Evolutionary conservation across 2,113 vertebrate species (phyloP), one percentile per base, ranked within the genome.

Genomic region (Malurus melanocephalus): DNA sequence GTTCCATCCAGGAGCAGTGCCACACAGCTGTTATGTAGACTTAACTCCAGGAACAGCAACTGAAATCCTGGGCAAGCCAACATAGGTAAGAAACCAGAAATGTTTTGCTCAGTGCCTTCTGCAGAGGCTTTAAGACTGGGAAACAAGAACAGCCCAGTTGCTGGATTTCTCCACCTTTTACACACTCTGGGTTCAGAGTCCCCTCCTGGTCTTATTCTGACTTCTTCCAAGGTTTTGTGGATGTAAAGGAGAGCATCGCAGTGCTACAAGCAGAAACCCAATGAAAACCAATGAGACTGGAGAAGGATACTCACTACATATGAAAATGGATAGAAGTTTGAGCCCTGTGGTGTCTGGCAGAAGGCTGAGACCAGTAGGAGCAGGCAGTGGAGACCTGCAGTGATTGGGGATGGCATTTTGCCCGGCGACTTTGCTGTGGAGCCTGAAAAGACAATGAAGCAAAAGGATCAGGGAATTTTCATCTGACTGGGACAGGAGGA

Each of bases 301-400:
- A 60, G 62, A 90, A 80, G 55, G 78, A 92, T 94, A 98, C 97
- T 98, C 88, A 98, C 97, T 57, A 30, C 15, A 22, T 94, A 85
- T 65, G 46, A 53, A 40, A 82, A 13, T 6, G 92, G 67, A 7
- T 68, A 57, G 27, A 90, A 83, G 46, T 49, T 81, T 76, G 85
- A 80, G 65, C 53, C 87, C 71, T 79, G 55, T 5, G 71, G 46
- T 42, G 46, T 81, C 73, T 94, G 92, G 60, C 84, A 95, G 85
- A 76, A 93, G 38, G 67, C 94, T 49, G 92, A 83, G 69, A 69
- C 38, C 62, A 95, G 28, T 15, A 95, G 85, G 46, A 97, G 35
- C 2, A 96, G 16, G 27, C 94, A 85, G 33, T 67, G 92, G 78
- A 97, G 35, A 10, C 67, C 32, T 85, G 67, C 46, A 56, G 71